phyloP scores from a whole-genome alignment of 1,140 invertebrate genomes.

The Papilio polytes region DNA sequence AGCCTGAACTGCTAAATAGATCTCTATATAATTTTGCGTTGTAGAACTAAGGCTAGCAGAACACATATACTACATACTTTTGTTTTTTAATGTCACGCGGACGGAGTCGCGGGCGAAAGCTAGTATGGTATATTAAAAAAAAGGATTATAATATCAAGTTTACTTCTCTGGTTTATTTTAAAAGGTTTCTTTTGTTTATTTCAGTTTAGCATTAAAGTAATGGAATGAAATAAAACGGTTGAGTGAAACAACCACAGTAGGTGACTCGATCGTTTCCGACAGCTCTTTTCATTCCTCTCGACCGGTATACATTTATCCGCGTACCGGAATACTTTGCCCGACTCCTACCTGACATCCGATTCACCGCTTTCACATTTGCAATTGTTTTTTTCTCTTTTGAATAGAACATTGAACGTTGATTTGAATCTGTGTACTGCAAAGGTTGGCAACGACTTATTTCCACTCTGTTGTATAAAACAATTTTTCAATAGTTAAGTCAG shows the following conservation, averaged over 20 bases:
- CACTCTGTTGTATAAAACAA: neutral
- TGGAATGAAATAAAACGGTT: neutral
- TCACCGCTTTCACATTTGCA: slow-evolving; percentile 15
- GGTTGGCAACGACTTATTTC: neutral
- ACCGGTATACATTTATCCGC: neutral
- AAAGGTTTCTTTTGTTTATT: neutral
- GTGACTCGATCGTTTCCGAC: neutral
- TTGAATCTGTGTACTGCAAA: neutral
- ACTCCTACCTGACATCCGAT: slow-evolving; percentile 18
- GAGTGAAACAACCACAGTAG: neutral
- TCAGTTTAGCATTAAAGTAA: neutral
- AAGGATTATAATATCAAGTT: neutral
- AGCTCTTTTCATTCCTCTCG: slow-evolving; percentile 12
- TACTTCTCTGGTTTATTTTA: neutral
- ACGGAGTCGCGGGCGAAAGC: too few species aligned
- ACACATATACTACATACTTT: too few species aligned
- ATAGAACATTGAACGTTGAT: neutral
- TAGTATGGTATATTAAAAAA: too few species aligned
- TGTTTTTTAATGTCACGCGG: too few species aligned
- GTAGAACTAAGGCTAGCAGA: too few species aligned
- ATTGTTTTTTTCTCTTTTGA: neutral
- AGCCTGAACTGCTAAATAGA: too few species aligned
- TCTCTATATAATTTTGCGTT: too few species aligned
- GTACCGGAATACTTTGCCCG: slow-evolving; percentile 1
- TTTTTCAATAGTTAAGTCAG: neutral